phyloP scores from a whole-genome alignment of 2,113 vertebrate species.

The Psittacula cyanocephala region DNA sequence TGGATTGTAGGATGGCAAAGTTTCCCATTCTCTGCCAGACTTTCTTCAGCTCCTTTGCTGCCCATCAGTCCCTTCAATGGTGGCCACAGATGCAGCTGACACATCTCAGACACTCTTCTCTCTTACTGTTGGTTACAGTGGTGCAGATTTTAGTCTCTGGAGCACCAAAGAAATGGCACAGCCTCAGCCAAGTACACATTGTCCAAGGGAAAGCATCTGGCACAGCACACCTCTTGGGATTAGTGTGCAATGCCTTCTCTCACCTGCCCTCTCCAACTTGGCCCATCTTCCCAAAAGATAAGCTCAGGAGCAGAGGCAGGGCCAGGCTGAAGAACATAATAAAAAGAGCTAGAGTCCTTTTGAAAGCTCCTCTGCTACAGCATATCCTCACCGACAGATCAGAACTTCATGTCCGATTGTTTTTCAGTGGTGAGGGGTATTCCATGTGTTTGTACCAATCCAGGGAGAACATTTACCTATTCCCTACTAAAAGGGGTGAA shows the following conservation, averaged over 20 bases:
- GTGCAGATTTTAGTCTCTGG: neutral
- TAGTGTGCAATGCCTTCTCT: accelerated
- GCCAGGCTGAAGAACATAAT: neutral
- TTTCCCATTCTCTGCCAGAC: neutral
- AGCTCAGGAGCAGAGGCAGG: neutral
- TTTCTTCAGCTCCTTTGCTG: neutral
- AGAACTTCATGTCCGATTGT: neutral
- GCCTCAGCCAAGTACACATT: neutral
- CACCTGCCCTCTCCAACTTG: neutral
- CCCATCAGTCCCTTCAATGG: neutral
- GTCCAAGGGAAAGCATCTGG: neutral
- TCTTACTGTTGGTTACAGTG: neutral
- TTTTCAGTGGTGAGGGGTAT: accelerated
- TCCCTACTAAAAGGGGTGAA: neutral
- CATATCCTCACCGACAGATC: neutral
- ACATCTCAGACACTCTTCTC: accelerated
- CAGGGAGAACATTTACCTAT: neutral
- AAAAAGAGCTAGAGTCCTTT: neutral
- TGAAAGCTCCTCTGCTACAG: neutral
- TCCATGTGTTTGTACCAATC: neutral
- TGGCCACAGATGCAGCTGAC: neutral
- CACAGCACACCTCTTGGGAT: accelerated
- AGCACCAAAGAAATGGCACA: neutral
- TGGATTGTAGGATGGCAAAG: neutral
- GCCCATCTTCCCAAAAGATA: neutral